Evolutionary conservation across 1,140 invertebrate species (phyloP).

Genomic region (Zaprionus lachaisei): DNA sequence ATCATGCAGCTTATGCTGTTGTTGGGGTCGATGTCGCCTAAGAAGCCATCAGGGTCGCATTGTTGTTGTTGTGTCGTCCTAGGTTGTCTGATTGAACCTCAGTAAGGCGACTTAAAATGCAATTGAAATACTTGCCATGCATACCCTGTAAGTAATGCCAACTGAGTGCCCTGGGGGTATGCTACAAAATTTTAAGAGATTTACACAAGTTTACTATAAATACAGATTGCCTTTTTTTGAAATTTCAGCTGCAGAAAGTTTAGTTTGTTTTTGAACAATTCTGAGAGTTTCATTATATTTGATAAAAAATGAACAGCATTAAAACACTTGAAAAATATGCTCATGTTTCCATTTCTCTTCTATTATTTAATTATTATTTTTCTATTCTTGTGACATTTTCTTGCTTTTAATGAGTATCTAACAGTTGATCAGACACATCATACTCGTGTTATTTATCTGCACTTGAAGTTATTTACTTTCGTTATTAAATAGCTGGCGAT

Average conservation of each 20-base stretch:
- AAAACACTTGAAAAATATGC: background rate
- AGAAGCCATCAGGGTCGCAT: conserved; percentile 7
- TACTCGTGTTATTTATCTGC: background rate
- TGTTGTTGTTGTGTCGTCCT: background rate
- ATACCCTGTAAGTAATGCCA: conserved; percentile 18
- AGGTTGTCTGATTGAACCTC: conserved; percentile 10
- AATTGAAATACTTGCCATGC: conserved; percentile 5
- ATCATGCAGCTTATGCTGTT: conserved; percentile 20
- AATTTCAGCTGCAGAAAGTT: background rate
- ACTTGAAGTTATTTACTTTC: conserved; percentile 20
- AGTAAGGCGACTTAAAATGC: conserved; percentile 18
- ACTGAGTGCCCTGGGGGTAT: background rate
- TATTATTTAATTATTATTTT: no score
- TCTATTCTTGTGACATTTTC: background rate
- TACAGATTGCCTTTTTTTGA: background rate
- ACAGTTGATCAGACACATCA: background rate
- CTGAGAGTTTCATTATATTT: background rate
- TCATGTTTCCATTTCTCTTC: no score
- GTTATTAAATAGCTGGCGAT: conserved; percentile 19
- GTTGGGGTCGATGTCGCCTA: conserved; percentile 7
- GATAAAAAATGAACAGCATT: background rate
- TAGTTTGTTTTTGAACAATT: background rate
- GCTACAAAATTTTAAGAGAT: background rate
- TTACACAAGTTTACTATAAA: background rate
- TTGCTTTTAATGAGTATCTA: background rate